Percentiles rank a stretch among this genome's conserved stretches.
phyloP scores from a whole-genome alignment of 2,113 vertebrate species.

The Protomyctophum bolini region DNA sequence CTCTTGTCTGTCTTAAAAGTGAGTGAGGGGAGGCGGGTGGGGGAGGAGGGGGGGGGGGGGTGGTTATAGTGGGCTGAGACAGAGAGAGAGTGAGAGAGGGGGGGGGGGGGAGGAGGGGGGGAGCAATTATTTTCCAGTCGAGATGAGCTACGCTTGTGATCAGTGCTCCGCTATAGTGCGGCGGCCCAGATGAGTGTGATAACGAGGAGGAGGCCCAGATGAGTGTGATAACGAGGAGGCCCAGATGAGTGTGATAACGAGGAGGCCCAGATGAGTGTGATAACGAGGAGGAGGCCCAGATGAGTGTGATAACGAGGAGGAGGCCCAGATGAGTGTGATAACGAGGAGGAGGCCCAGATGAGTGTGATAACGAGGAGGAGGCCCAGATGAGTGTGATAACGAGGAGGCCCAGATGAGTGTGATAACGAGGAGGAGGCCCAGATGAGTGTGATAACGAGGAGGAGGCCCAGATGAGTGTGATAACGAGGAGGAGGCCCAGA shows the following conservation, averaged over 20 bases:
- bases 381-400: slow-evolving; percentile 70
- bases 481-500: slow-evolving; percentile 77
- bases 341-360: slow-evolving; percentile 74
- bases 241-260: too few species aligned
- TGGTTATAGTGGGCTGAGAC: slow-evolving; percentile 38
- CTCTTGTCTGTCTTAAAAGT: slow-evolving; percentile 48
- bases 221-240: slow-evolving; percentile 72
- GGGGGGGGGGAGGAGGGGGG: background rate
- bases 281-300: slow-evolving; percentile 77
- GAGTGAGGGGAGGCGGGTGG: slow-evolving; percentile 18
- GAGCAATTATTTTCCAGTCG: slow-evolving; percentile 58
- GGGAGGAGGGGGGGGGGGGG: background rate
- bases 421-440: too few species aligned
- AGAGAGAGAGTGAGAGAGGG: slow-evolving; percentile 14
- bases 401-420: too few species aligned
- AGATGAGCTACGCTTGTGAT: slow-evolving; percentile 74
- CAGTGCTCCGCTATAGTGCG: slow-evolving; percentile 72
- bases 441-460: too few species aligned
- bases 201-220: slow-evolving; percentile 70
- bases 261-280: slow-evolving; percentile 67
- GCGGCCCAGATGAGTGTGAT: slow-evolving; percentile 70
- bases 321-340: slow-evolving; percentile 69
- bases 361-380: too few species aligned
- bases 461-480: slow-evolving; percentile 66
- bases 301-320: too few species aligned